Base-by-base conservation (phyloP, 1,140 invertebrate species). In the Matsumurasca onukii region DNA sequence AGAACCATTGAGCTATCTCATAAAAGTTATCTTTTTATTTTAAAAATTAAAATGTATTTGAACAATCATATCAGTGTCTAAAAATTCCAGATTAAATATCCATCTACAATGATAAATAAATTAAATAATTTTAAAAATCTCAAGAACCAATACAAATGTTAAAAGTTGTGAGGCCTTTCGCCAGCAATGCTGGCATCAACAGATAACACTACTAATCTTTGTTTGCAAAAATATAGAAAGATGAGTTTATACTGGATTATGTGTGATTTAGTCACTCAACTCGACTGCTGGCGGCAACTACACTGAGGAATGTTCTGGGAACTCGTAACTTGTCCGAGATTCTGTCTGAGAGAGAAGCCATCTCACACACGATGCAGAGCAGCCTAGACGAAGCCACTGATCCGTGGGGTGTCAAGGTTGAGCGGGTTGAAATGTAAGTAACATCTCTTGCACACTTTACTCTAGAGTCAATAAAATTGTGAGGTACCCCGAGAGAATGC, bases 371-470 rank as follows among this genome's bases (percentile, higher is more conserved):
- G 68, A 94, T 97, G 93, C 93, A 97, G 81, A 78, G 66, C 12
- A 70, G 85, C 31, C 80, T 97, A 31, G 92, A 96, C 76, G 92
- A 94, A 66, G 94, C 93, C n/a, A 98, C 96, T 3, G 94, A 97
- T 75, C 92, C 92, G 39, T 98, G 96, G 95, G 96, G 96, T n/a
- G 93, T 98, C 17, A 95, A 97, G 83, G 95, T 98, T 0, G 94
- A 98, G 79, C 84, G 95, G 72, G 94, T 98, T 29, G 95, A 97
- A 86, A 95, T 98, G 93, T 96, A 82, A 91, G 86, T 65, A 9
- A 5, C 34, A 39, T 17, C 5, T 39, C 5, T 39, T 39, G 5
- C 17, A 39, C 5, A 9, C 5, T 17, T 39, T 39, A 39, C 34
- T 39, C n/a, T n/a, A n/a, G n/a, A n/a, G n/a, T n/a, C n/a, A n/a